These are phyloP conservation scores for Aricia agestis DNA, from an alignment of 1,140 invertebrate genomes.

Conservation along the genomic window DNA sequence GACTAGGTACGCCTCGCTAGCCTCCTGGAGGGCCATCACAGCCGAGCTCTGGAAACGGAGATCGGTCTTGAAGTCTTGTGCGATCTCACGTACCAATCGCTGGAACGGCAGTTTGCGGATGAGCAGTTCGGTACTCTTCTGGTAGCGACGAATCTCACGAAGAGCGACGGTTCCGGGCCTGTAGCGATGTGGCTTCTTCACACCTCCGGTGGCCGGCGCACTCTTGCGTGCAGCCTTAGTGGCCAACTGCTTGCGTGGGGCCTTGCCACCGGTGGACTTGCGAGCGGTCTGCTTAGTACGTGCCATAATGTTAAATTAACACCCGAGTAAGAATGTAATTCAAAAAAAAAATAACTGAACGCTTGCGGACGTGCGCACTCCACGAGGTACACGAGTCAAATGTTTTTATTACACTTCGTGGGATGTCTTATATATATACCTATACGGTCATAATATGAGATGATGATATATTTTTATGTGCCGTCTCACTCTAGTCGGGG, in stretches of 20 bases:
- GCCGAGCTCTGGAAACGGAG: constrained; percentile 27
- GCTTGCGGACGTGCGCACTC: too few species aligned
- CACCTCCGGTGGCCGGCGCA: constrained; percentile 84
- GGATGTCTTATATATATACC: too few species aligned
- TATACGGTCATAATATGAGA: too few species aligned
- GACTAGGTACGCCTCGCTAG: constrained; percentile 27
- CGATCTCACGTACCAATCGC: constrained; percentile 26
- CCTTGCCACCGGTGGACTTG: constrained; percentile 91
- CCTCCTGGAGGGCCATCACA: constrained; percentile 27
- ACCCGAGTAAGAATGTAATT: too few species aligned
- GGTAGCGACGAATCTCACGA: constrained; percentile 28
- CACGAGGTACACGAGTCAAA: too few species aligned
- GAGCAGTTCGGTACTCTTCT: constrained; percentile 28
- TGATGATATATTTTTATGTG: too few species aligned
- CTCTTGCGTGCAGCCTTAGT: constrained; percentile 87
- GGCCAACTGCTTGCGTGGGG: constrained; percentile 90
- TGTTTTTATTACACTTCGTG: too few species aligned
- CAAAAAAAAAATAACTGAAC: too few species aligned
- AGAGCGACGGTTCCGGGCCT: constrained; percentile 90
- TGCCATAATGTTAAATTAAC: constrained; percentile 75
- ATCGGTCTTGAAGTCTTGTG: constrained; percentile 28
- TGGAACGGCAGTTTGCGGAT: constrained; percentile 28
- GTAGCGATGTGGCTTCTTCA: constrained; percentile 87
- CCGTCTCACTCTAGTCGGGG: too few species aligned
- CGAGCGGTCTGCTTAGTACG: constrained; percentile 94